A percentile compares a stretch with the other conserved stretches of the same genome.
Conservation (phyloP, 2,113 vertebrate genomes). For the Pseudonaja textilis region DNA sequence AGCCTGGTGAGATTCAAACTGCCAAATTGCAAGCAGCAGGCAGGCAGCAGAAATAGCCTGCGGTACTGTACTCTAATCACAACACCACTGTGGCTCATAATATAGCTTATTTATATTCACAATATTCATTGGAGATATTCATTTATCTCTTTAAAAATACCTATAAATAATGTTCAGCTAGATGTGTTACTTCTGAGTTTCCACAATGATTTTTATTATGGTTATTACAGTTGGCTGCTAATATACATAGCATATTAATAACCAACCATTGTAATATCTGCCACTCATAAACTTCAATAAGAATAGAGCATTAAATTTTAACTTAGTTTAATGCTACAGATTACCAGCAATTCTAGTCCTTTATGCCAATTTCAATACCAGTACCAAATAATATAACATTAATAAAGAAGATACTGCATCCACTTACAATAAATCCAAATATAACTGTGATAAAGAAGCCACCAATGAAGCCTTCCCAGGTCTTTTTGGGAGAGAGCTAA, state of each 20-base stretch:
- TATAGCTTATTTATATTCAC: neutral
- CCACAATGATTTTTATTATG: neutral
- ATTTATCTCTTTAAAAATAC: too few relatives aligned
- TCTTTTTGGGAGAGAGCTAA: conserved; percentile 97
- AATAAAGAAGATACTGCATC: conserved; percentile 22
- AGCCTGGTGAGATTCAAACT: too few relatives aligned
- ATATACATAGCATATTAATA: neutral
- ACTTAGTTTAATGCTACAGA: conserved; percentile 8
- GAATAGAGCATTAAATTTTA: neutral
- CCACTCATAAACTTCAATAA: neutral
- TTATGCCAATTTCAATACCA: neutral
- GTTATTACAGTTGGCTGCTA: neutral
- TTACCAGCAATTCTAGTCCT: conserved; percentile 8
- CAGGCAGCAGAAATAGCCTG: too few relatives aligned
- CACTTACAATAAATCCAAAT: conserved; percentile 95
- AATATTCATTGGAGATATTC: neutral
- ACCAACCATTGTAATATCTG: neutral
- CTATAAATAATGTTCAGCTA: neutral
- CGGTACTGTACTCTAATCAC: too few relatives aligned
- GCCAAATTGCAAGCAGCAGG: too few relatives aligned
- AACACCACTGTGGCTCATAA: neutral
- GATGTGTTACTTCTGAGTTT: neutral
- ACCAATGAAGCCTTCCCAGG: conserved; percentile 98
- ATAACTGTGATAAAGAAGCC: conserved; percentile 93
- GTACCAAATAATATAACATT: conserved; percentile 1